phyloP scores from a whole-genome alignment of 2,797 vertebrate genomes.

The Poeciliopsis turneri region DNA sequence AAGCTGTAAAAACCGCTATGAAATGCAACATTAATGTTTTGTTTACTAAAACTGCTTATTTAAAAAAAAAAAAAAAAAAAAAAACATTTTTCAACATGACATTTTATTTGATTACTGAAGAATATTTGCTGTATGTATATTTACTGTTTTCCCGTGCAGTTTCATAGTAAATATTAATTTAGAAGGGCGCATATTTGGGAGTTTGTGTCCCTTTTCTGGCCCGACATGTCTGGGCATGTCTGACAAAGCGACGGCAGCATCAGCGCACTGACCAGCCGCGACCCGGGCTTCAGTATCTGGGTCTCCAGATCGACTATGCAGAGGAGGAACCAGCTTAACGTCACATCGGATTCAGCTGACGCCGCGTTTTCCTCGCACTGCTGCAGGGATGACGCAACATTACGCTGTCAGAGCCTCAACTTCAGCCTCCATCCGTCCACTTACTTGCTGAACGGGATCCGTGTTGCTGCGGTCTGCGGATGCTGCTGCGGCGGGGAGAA shows the following conservation, averaged over 20 bases:
- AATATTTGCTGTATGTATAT: neutral
- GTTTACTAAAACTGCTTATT: neutral
- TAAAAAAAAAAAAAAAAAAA: too few species aligned
- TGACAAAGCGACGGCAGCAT: neutral
- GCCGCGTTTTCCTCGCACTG: neutral
- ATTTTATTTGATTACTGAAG: neutral
- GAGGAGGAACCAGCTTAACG: too few species aligned
- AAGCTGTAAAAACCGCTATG: neutral
- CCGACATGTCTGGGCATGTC: conserved; percentile 27
- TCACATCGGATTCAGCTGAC: neutral
- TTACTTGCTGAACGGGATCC: conserved; percentile 59
- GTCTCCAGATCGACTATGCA: too few species aligned
- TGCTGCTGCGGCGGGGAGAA: conserved; percentile 23
- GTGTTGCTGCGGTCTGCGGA: conserved; percentile 55
- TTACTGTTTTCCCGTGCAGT: neutral
- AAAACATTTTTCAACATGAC: neutral
- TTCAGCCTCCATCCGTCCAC: neutral
- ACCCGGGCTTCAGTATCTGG: neutral
- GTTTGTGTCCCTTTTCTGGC: neutral
- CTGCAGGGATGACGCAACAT: conserved; percentile 52
- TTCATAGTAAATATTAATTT: neutral
- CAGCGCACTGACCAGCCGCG: neutral
- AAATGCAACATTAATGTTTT: neutral
- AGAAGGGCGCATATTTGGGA: neutral
- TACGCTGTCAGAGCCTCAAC: neutral